Base-by-base conservation (phyloP, 2,888 invertebrate genomes). In the Drosophila mayaguana region DNA sequence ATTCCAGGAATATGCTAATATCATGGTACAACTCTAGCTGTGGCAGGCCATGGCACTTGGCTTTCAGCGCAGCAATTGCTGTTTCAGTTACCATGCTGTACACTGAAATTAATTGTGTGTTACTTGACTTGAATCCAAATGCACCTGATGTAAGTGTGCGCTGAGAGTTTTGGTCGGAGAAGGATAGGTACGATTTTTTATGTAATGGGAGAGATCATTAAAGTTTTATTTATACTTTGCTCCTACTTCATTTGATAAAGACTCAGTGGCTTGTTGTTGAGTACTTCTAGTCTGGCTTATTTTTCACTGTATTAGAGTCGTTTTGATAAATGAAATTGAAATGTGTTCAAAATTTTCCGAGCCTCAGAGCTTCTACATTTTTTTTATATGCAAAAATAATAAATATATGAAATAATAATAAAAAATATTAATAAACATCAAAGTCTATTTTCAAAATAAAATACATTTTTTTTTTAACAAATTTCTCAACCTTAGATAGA, bases 1-100 rank as follows among this genome's bases (percentile, higher is more conserved):
- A 71, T 80, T 65, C 66, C 62, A 32, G 63, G 71, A 38, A 80
- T 78, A 78, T 78, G 80, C 80, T 76, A 78, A 53, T 53, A 77
- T 77, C 55, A 18, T 6, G 14, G 38, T 9, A 4, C 14, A 50
- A 3, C 34, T 50, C 8, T 50, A 34, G 32, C 18, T 32, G 4
- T 18, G 18, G 50, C 12, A 20, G 51, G n/a, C 22, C n/a, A 22
- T 16, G 4, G 45, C 45, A 45, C 22, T 45, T 45, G 45, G 46
- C 6, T 28, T 11, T 11, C 16, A 25, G 8, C 3, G 22, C 46
- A 46, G 18, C 50, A 20, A 18, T 51, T 51, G 32, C 20, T 48
- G 28, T 28, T 28, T n/a, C 38, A 28, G 48, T 7, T 53, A 18
- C n/a, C 18, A 16, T 9, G 28, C 18, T 38, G 6, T 56, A 46